Percentiles rank a stretch among this genome's conserved stretches.
Evolutionary conservation across 2,797 vertebrate species (phyloP).

Genomic region (Pitangus sulphuratus): DNA sequence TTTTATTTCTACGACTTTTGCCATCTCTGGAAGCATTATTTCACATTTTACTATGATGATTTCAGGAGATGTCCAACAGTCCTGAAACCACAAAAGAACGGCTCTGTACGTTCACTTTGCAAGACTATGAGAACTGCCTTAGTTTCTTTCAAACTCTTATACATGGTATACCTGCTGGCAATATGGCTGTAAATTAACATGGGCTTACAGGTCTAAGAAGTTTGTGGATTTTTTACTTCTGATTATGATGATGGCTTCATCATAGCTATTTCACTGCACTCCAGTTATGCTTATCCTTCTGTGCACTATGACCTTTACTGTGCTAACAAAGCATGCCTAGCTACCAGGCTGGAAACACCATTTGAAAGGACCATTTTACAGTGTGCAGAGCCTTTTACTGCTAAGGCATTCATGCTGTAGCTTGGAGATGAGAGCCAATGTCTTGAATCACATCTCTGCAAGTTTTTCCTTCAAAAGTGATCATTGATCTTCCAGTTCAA

Average conservation of each 20-base stretch:
- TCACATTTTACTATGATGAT: background rate
- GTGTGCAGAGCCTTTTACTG: background rate
- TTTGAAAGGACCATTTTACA: background rate
- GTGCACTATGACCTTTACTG: background rate
- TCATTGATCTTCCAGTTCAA: background rate
- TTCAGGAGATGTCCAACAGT: background rate
- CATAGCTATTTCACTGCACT: background rate
- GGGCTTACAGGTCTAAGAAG: background rate
- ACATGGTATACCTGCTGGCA: background rate
- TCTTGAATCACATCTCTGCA: background rate
- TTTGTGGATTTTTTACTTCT: background rate
- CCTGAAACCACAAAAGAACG: background rate
- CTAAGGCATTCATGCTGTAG: background rate
- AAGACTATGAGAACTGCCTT: background rate
- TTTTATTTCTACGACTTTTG: background rate
- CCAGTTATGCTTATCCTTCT: fast-evolving
- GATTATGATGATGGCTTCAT: background rate
- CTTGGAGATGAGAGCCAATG: background rate
- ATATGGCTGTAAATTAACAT: background rate
- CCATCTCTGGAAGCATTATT: background rate
- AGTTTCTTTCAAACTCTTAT: background rate
- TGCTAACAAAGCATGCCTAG: background rate
- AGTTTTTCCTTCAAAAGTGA: background rate
- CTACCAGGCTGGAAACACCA: background rate
- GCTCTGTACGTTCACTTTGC: background rate